Percentiles rank a stretch among this genome's conserved stretches.
phyloP scores from a whole-genome alignment of 2,113 vertebrate genomes.

The Alouatta palliata region DNA sequence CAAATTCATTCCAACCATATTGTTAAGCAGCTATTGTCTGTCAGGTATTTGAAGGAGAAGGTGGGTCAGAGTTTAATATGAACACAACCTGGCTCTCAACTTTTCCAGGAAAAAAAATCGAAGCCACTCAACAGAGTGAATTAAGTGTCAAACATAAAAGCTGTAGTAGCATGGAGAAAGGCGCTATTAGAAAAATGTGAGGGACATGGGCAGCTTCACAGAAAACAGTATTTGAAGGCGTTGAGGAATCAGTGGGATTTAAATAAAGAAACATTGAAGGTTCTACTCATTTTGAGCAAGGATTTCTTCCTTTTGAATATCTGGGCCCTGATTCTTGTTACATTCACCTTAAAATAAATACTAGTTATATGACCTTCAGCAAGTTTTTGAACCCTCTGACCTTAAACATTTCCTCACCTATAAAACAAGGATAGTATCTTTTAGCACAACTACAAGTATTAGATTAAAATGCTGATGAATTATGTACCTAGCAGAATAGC shows the following conservation, averaged over 20 bases:
- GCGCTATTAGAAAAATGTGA: not conserved
- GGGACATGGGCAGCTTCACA: not conserved
- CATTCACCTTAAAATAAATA: not conserved
- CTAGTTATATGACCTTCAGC: not conserved
- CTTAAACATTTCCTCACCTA: not conserved
- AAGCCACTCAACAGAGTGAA: not conserved
- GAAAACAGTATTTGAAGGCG: not conserved
- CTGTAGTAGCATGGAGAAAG: not conserved
- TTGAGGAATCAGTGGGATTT: not conserved
- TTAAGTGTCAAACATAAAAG: not conserved
- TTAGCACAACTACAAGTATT: not conserved
- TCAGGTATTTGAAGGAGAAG: not conserved
- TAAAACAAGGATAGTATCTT: not conserved
- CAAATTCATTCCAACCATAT: constrained; percentile 2
- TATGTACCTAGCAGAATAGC: not conserved
- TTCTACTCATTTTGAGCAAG: not conserved
- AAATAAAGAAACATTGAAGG: not conserved
- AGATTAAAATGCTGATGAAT: not conserved
- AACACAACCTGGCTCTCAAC: not conserved
- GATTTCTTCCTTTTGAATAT: not conserved
- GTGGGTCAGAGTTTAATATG: not conserved
- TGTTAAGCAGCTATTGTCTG: not conserved
- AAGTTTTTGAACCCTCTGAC: not conserved
- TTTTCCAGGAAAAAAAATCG: constrained; percentile 15
- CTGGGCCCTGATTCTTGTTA: not conserved